A percentile compares a stretch with the other conserved stretches of the same genome.
phyloP scores from a whole-genome alignment of 2,797 vertebrate genomes.

The Aplochiton taeniatus region DNA sequence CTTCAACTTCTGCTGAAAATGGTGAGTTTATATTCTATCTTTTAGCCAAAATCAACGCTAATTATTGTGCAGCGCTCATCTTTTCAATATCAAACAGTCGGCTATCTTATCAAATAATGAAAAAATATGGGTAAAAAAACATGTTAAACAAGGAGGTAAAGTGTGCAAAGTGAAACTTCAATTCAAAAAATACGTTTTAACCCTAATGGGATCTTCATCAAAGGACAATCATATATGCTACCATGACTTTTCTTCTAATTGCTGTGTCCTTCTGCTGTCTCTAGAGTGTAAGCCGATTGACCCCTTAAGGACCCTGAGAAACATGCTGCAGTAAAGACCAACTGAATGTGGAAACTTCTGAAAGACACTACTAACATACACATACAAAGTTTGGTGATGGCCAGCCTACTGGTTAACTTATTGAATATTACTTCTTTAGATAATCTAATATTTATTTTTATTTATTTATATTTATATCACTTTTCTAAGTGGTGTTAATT shows the following conservation, averaged over 20 bases:
- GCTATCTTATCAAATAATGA: too few relatives aligned
- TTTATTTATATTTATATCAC: too few relatives aligned
- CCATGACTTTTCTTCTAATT: too few relatives aligned
- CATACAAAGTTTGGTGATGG: slow-evolving; percentile 16
- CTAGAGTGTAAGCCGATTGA: too few relatives aligned
- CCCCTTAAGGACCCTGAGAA: background rate
- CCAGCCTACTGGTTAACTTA: slow-evolving; percentile 37
- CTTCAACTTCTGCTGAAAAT: slow-evolving; percentile 62
- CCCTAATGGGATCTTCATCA: too few relatives aligned
- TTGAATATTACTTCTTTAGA: slow-evolving; percentile 57
- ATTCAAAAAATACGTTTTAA: too few relatives aligned
- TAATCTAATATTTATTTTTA: slow-evolving; percentile 67
- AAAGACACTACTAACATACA: slow-evolving; percentile 69
- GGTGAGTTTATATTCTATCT: slow-evolving; percentile 37
- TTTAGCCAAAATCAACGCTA: background rate
- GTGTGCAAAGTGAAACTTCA: too few relatives aligned
- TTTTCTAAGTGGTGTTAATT: slow-evolving; percentile 12
- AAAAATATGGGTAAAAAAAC: too few relatives aligned
- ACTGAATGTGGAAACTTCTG: background rate
- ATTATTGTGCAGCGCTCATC: background rate
- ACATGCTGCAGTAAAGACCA: background rate
- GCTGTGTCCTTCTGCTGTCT: too few relatives aligned
- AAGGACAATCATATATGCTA: too few relatives aligned
- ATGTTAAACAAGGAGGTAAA: too few relatives aligned
- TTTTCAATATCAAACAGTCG: background rate